A percentile compares a stretch with the other conserved stretches of the same genome.
phyloP scores from a whole-genome alignment of 2,888 invertebrate genomes.

The Dasypogon diadema region DNA sequence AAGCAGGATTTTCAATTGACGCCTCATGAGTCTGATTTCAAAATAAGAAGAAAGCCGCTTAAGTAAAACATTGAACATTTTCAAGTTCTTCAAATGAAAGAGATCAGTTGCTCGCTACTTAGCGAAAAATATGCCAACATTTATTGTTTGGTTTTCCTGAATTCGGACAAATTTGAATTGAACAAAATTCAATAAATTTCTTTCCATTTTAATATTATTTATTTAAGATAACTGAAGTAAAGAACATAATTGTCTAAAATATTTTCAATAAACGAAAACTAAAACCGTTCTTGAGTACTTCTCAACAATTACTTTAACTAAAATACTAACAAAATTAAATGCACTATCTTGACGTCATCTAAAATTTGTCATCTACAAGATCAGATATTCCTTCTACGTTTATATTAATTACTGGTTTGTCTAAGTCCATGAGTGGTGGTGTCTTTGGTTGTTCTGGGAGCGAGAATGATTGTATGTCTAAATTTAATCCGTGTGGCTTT shows the following conservation, averaged over 20 bases:
- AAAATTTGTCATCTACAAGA: conserved; percentile 57
- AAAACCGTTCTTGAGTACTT: background rate
- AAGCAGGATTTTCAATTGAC: too few species aligned
- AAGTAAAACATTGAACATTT: too few species aligned
- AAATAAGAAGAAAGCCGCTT: too few species aligned
- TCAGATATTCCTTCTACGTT: conserved; percentile 66
- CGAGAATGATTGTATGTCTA: conserved; percentile 60
- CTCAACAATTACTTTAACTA: conserved; percentile 8
- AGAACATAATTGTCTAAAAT: background rate
- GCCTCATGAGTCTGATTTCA: too few species aligned
- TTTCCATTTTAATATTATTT: background rate
- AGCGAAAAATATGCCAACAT: background rate
- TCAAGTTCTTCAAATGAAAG: too few species aligned
- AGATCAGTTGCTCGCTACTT: too few species aligned
- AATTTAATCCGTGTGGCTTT: conserved; percentile 57
- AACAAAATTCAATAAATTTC: too few species aligned
- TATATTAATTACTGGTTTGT: conserved; percentile 65
- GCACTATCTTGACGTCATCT: background rate
- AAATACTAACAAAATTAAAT: background rate
- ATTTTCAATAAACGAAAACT: background rate
- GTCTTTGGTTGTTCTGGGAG: conserved; percentile 61
- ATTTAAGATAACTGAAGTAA: background rate
- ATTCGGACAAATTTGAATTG: background rate
- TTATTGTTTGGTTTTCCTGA: background rate
- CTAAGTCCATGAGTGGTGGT: conserved; percentile 65